phyloP scores from a whole-genome alignment of 2,888 invertebrate genomes.

The Pegoplata infirma region DNA sequence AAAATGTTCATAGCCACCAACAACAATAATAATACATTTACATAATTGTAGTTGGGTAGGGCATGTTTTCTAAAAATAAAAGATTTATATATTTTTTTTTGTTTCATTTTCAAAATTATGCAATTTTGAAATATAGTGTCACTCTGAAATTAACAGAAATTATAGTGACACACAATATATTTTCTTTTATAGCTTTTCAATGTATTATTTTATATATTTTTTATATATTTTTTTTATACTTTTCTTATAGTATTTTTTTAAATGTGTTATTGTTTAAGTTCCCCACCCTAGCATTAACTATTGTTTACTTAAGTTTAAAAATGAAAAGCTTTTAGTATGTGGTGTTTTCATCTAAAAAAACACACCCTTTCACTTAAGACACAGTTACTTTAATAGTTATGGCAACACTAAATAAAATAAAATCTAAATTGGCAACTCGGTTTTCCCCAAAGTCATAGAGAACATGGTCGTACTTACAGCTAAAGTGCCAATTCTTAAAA shows the following conservation, averaged over 20 bases:
- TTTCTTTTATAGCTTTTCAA: not conserved
- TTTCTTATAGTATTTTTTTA: too few relatives aligned
- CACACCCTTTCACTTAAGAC: conserved; percentile 52
- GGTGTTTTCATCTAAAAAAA: conserved; percentile 32
- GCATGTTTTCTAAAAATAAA: conserved; percentile 37
- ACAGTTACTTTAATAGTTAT: too few relatives aligned
- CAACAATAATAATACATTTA: conserved; percentile 15
- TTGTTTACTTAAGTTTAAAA: conserved; percentile 20
- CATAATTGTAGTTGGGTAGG: conserved; percentile 38
- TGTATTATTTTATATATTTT: too few relatives aligned
- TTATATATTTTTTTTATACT: too few relatives aligned
- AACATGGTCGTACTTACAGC: too few relatives aligned
- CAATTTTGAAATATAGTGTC: conserved; percentile 20
- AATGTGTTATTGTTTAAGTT: not conserved
- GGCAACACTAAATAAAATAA: too few relatives aligned
- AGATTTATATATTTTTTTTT: not conserved
- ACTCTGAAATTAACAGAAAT: conserved; percentile 1
- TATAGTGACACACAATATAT: not conserved
- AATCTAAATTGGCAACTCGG: too few relatives aligned
- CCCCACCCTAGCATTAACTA: conserved; percentile 1
- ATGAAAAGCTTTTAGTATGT: conserved; percentile 39
- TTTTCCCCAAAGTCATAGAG: too few relatives aligned
- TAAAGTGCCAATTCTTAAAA: too few relatives aligned
- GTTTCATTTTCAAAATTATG: conserved; percentile 38
- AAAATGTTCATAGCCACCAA: not conserved